A percentile compares a stretch with the other conserved stretches of the same genome.
Conservation (phyloP, 2,113 vertebrate species). For the Porphyrio hochstetteri region DNA sequence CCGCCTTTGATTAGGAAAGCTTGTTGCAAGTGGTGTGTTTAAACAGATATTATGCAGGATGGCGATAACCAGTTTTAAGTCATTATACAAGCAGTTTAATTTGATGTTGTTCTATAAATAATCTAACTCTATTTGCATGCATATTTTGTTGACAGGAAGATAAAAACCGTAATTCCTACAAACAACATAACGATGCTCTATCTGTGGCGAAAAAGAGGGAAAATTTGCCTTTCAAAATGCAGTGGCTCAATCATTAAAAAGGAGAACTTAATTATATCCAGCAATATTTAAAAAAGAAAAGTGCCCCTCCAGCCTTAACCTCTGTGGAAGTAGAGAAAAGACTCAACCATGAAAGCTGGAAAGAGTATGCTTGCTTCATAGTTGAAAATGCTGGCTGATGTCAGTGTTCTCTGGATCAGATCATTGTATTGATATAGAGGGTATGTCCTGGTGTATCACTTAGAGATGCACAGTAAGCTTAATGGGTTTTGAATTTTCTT, state of each 20-base stretch:
- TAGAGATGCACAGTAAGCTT: neutral
- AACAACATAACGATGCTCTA: conserved; percentile 64
- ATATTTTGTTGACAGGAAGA: conserved; percentile 67
- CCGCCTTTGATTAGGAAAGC: conserved; percentile 48
- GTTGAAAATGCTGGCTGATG: neutral
- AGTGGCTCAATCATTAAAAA: conserved; percentile 11
- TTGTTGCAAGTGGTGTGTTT: conserved; percentile 53
- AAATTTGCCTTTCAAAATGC: conserved; percentile 33
- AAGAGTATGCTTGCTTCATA: neutral
- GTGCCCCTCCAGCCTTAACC: neutral
- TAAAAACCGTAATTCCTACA: conserved; percentile 56
- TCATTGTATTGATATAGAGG: accelerated
- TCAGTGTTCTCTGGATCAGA: neutral
- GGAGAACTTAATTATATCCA: neutral
- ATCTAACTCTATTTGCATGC: conserved; percentile 66
- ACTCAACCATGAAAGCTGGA: neutral
- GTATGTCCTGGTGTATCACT: neutral
- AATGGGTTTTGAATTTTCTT: neutral
- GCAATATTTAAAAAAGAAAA: neutral
- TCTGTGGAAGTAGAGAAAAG: neutral
- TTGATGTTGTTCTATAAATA: conserved; percentile 76
- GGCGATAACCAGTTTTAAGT: conserved; percentile 65
- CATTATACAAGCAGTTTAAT: conserved; percentile 68
- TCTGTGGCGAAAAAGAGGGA: conserved; percentile 25
- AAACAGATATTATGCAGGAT: conserved; percentile 61